Conservation (phyloP, 2,888 invertebrate species). For the Beris morrisii region DNA sequence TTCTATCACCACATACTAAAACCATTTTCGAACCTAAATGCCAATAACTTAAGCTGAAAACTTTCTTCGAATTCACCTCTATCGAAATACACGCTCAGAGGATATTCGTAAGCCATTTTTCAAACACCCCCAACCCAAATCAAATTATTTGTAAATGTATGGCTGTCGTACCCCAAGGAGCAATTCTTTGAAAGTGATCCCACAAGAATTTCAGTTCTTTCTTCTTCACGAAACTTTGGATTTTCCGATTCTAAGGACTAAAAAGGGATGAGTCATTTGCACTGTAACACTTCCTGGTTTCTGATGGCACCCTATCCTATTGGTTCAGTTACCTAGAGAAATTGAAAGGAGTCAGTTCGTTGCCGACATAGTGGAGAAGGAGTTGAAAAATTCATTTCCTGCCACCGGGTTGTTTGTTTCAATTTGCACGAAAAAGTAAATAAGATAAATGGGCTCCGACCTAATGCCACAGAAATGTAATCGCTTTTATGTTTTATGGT, state of each 20-base stretch:
- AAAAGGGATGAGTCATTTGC: neutral
- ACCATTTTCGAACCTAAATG: too few relatives aligned
- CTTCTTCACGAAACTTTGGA: neutral
- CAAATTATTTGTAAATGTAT: constrained; percentile 16
- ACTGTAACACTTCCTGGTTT: constrained; percentile 3
- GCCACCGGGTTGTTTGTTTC: constrained; percentile 18
- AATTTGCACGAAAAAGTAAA: constrained; percentile 23
- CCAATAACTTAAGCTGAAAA: too few relatives aligned
- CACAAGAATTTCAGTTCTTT: neutral
- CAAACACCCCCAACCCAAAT: neutral
- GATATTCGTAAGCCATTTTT: too few relatives aligned
- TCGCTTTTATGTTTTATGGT: constrained; percentile 16
- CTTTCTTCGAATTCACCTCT: too few relatives aligned
- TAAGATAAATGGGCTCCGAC: constrained; percentile 19
- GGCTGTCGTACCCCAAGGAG: neutral
- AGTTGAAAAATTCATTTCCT: constrained; percentile 23
- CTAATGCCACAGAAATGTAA: constrained; percentile 10
- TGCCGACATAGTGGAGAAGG: neutral
- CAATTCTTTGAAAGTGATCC: constrained; percentile 10
- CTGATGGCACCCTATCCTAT: neutral
- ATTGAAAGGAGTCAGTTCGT: neutral
- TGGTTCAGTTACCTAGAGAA: neutral
- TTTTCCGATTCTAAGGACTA: neutral
- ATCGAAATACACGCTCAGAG: too few relatives aligned
- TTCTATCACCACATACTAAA: too few relatives aligned